Evolutionary conservation across 2,113 vertebrate species (phyloP), one percentile per base, ranked within the genome.

Genomic region (Stegastes partitus): DNA sequence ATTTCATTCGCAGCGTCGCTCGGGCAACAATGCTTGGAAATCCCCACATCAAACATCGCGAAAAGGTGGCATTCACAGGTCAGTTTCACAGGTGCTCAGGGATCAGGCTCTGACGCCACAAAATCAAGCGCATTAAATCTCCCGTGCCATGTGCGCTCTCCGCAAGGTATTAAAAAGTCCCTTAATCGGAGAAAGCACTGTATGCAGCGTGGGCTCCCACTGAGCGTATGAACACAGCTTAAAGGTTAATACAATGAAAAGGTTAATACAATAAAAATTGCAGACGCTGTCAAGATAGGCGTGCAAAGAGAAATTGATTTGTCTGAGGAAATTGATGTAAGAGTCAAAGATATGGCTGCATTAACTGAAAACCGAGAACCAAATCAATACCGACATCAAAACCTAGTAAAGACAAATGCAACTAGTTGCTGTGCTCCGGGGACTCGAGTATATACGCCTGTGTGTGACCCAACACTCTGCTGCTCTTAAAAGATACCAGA

Each of bases 1-100:
- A 66, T 45, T 67, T 53, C 45, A 75, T 64, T 87, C 57, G 34
- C 56, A 89, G 58, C 3, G 25, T 28, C 2, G 0, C 15, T n/a
- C 18, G n/a, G 51, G 39, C 14, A 54, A 62, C 61, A 54, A 58
- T 7, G 18, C 25, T 47, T 23, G 11, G 78, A 55, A 86, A 39
- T n/a, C n/a, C 37, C 11, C n/a, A 5, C 14, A 9, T 28, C 3
- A 15, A 74, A 64, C 42, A 64, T 59, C 50, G 5, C 11, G 50
- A 31, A 62, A 37, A 49, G 3, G 21, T 14, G 22, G 19, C 23
- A 18, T 64, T 53, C 28, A 2, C 11, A 21, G 23, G 51, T 56
- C 37, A 44, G 8, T 56, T 44, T 56, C 31, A 50, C 12, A 73
- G 49, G 22, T 71, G 15, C 74, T 80, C 28, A 55, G 26, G 16